These are phyloP conservation scores for Pterocles gutturalis DNA, from an alignment of 2,113 vertebrate species.

Conservation along the genomic window DNA sequence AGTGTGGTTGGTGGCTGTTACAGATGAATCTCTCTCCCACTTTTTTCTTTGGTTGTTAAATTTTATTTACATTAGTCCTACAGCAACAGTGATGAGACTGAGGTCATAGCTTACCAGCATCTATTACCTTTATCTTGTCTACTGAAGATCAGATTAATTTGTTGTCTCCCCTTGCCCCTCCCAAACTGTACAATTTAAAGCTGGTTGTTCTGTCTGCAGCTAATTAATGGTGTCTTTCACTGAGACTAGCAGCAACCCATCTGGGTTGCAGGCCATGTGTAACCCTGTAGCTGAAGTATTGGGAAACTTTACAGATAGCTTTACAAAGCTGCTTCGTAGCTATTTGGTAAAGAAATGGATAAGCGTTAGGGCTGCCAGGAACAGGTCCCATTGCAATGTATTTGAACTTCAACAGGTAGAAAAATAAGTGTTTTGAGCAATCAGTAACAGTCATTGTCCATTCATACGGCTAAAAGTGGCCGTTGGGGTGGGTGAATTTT, in stretches of 20 bases:
- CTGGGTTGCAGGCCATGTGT: background rate
- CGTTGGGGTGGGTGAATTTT: background rate
- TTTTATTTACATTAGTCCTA: background rate
- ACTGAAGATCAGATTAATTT: background rate
- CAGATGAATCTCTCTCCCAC: background rate
- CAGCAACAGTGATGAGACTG: background rate
- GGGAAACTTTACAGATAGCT: background rate
- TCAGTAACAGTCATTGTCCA: background rate
- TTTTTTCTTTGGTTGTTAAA: background rate
- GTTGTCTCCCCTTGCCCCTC: background rate
- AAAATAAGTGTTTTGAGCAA: background rate
- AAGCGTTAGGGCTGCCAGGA: background rate
- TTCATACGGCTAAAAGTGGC: background rate
- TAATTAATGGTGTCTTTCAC: constrained; percentile 31
- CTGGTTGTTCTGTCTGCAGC: constrained; percentile 49
- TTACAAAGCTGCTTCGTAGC: background rate
- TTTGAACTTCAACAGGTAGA: background rate
- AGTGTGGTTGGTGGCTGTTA: background rate
- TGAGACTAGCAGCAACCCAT: constrained; percentile 14
- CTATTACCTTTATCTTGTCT: constrained; percentile 33
- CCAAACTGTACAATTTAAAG: background rate
- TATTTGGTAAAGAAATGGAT: background rate
- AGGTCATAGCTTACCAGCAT: background rate
- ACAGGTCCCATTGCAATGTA: background rate
- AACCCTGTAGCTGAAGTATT: background rate